Evolutionary conservation across 2,113 vertebrate genomes (phyloP).

Genomic region (Gymnorhina tibicen): DNA sequence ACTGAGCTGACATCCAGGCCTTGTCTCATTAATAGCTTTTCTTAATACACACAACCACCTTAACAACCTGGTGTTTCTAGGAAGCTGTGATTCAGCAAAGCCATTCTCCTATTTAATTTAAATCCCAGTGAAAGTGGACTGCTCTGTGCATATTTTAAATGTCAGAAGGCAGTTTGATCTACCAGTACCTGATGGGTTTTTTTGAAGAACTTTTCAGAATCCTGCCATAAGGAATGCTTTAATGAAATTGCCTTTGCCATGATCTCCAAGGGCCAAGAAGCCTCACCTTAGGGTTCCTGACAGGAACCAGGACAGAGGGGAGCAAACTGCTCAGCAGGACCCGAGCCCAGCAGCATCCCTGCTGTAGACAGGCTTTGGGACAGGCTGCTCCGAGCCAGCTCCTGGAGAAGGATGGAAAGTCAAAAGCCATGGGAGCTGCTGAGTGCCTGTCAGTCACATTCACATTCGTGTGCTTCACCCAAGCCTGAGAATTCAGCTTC

Average conservation of each 20-base stretch:
- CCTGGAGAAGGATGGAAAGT: neutral
- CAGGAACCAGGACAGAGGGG: neutral
- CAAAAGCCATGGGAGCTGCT: neutral
- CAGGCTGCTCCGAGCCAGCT: neutral
- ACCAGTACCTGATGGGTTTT: neutral
- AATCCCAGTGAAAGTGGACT: neutral
- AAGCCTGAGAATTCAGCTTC: neutral
- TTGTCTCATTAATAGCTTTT: neutral
- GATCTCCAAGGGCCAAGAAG: neutral
- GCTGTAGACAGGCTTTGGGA: neutral
- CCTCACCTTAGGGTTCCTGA: neutral
- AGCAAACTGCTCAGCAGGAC: neutral
- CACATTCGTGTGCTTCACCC: neutral
- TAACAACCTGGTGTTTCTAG: neutral
- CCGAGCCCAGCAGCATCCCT: neutral
- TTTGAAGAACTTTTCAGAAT: neutral
- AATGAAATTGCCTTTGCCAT: neutral
- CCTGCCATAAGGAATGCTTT: neutral
- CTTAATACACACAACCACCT: neutral
- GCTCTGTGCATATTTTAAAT: neutral
- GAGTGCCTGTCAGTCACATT: neutral
- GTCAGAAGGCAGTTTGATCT: neutral
- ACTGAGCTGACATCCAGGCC: neutral
- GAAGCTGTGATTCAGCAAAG: neutral
- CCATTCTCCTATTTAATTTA: neutral